These are phyloP conservation scores for Eristalis intricaria DNA, from an alignment of 2,888 invertebrate species.

Conservation along the genomic window DNA sequence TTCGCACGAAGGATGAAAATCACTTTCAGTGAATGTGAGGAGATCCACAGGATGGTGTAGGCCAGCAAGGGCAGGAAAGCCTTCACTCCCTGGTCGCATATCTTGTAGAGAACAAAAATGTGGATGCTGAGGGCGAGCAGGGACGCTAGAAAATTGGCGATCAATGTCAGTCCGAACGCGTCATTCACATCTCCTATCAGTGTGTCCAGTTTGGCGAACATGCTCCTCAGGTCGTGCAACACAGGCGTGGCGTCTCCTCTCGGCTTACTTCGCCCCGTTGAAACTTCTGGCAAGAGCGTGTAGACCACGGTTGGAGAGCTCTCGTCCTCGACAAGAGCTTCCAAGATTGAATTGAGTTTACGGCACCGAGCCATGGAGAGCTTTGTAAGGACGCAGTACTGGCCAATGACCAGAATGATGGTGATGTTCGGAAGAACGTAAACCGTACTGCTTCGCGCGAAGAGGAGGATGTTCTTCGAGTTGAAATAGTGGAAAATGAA, in stretches of 20 bases:
- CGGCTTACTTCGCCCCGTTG: not conserved
- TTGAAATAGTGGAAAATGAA: slow-evolving; percentile 55
- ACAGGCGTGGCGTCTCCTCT: slow-evolving; percentile 1
- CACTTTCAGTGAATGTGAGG: slow-evolving; percentile 19
- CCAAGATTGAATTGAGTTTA: slow-evolving; percentile 60
- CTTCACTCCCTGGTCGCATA: not conserved
- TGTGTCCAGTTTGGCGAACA: slow-evolving; percentile 26
- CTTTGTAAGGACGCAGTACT: slow-evolving; percentile 73
- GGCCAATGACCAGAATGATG: slow-evolving; percentile 69
- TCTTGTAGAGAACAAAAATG: slow-evolving; percentile 33
- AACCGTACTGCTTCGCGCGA: slow-evolving; percentile 48
- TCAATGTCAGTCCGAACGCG: slow-evolving; percentile 51
- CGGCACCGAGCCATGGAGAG: slow-evolving; percentile 51
- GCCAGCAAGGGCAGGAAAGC: not conserved
- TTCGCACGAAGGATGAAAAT: slow-evolving; percentile 34
- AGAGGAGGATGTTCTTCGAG: slow-evolving; percentile 1
- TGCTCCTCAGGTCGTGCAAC: slow-evolving; percentile 26
- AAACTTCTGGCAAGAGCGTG: slow-evolving; percentile 17
- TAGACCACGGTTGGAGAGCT: not conserved
- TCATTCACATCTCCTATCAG: slow-evolving; percentile 30
- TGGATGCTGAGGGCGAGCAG: slow-evolving; percentile 29
- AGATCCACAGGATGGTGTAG: slow-evolving; percentile 19
- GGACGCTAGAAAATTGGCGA: slow-evolving; percentile 31
- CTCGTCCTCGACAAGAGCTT: slow-evolving; percentile 7
- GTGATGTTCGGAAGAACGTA: slow-evolving; percentile 73